Evolutionary conservation across 1,140 invertebrate genomes (phyloP).

Genomic region (Orius laevigatus): DNA sequence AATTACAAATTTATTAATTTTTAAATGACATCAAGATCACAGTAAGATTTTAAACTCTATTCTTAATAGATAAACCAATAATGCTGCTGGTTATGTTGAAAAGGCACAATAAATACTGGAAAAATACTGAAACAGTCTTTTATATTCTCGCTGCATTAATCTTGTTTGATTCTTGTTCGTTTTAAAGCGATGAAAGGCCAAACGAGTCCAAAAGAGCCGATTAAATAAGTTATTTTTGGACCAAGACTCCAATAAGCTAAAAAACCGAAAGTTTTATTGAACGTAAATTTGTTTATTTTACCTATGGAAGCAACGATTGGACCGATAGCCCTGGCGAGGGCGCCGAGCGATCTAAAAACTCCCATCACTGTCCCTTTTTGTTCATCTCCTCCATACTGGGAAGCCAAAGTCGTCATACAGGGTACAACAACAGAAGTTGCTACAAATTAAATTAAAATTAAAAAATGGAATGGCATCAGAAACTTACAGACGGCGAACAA

Average conservation of each 20-base stretch:
- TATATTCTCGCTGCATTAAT: neutral
- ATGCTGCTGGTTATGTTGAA: too few species aligned
- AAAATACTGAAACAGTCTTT: too few species aligned
- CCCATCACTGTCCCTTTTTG: constrained; percentile 88
- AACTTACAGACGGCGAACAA: constrained; percentile 81
- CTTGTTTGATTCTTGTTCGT: neutral
- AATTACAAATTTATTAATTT: too few species aligned
- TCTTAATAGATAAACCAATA: too few species aligned
- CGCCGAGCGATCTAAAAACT: constrained; percentile 83
- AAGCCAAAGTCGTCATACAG: constrained; percentile 79
- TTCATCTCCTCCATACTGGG: constrained; percentile 57
- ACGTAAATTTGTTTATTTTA: constrained; percentile 23
- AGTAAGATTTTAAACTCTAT: too few species aligned
- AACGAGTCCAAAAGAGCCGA: constrained; percentile 46
- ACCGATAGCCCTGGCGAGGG: constrained; percentile 79
- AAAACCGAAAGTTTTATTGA: constrained; percentile 22
- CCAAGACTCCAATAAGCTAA: constrained; percentile 69
- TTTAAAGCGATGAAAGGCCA: constrained; percentile 32
- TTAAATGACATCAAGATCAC: too few species aligned
- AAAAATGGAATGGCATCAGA: constrained; percentile 11
- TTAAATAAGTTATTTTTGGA: constrained; percentile 51
- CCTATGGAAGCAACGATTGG: constrained; percentile 70
- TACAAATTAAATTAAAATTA: constrained; percentile 26
- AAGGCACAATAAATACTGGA: too few species aligned
- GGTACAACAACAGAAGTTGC: constrained; percentile 89